Base-by-base conservation (phyloP, 1,140 invertebrate genomes). In the Ceratina australensis region DNA sequence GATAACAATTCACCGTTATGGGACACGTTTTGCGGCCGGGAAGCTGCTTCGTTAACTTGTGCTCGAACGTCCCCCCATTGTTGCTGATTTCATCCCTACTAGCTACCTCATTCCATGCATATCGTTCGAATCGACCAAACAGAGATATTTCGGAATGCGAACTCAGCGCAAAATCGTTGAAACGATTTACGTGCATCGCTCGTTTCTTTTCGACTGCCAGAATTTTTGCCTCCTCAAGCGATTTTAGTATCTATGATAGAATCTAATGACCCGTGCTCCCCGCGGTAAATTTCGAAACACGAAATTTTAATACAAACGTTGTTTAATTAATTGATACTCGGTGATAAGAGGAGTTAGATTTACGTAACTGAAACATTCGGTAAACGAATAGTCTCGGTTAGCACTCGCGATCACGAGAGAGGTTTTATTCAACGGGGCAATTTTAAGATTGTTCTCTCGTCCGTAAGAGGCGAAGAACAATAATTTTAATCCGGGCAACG, bases 31-130 rank as follows among this genome's bases (percentile, higher is more conserved):
- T 16, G 54, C 54, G 22, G 47, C n/a, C 33, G 33, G 33, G 24
- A 71, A 71, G 74, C 61, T 71, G 74, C 56, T 71, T 77, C 74
- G 74, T 77, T 77, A 77, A 71, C 66, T 69, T 33, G 26, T 2
- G 2, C 63, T 42, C 33, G 33, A 26, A 47, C 15, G 26, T 49
- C 15, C 63, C 52, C 50, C 65, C 28, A 56, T n/a, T 24, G 54
- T 61, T 33, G 47, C 57, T 50, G 54, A 67, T 67, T 59, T 75
- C 49, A 28, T 3, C 2, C 7, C 24, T 18, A 4, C 8, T 33
- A 7, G 4, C 1, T 26, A 13, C 57, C 8, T 49, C 18, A 18
- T 7, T 1, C 18, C 7, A 49, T n/a, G 20, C 67, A 24, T 57
- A 24, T 20, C 63, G 10, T 20, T 26, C 16, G n/a, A 73, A 65